phyloP scores from a whole-genome alignment of 1,140 invertebrate species.

The Aphidius gifuensis region DNA sequence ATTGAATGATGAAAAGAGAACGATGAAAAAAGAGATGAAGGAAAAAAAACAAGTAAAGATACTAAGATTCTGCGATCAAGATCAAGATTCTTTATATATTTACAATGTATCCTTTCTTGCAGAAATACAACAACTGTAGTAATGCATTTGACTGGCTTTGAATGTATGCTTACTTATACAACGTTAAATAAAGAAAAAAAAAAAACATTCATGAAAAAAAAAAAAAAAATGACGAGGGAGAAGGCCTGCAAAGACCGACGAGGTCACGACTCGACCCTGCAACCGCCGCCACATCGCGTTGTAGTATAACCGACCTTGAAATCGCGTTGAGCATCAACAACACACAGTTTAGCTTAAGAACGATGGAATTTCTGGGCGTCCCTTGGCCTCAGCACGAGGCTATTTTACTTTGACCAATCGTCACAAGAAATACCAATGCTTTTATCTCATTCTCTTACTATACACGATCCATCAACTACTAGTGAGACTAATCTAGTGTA shows the following conservation, averaged over 20 bases:
- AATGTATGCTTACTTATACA: background rate
- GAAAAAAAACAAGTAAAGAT: too few species aligned
- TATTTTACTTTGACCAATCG: background rate
- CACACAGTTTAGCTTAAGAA: slow-evolving; percentile 38
- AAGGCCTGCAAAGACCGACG: slow-evolving; percentile 26
- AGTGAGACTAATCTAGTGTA: too few species aligned
- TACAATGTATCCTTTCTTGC: too few species aligned
- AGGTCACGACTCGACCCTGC: slow-evolving; percentile 47
- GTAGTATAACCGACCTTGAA: slow-evolving; percentile 56
- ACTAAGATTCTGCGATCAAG: too few species aligned
- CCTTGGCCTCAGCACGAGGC: slow-evolving; percentile 19
- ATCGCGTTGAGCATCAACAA: slow-evolving; percentile 47
- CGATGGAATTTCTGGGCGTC: slow-evolving; percentile 53
- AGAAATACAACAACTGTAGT: too few species aligned
- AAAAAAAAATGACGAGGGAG: slow-evolving; percentile 13
- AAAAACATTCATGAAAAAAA: too few species aligned
- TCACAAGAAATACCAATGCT: too few species aligned
- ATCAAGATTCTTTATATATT: too few species aligned
- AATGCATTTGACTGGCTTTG: background rate
- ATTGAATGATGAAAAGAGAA: too few species aligned
- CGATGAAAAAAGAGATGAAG: background rate
- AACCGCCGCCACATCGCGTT: slow-evolving; percentile 31
- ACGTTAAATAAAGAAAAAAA: background rate
- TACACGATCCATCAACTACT: too few species aligned
- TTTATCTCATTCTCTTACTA: too few species aligned